A percentile compares a stretch with the other conserved stretches of the same genome.
Conservation (phyloP, 1,140 invertebrate genomes). For the Drosophila lacertosa region DNA sequence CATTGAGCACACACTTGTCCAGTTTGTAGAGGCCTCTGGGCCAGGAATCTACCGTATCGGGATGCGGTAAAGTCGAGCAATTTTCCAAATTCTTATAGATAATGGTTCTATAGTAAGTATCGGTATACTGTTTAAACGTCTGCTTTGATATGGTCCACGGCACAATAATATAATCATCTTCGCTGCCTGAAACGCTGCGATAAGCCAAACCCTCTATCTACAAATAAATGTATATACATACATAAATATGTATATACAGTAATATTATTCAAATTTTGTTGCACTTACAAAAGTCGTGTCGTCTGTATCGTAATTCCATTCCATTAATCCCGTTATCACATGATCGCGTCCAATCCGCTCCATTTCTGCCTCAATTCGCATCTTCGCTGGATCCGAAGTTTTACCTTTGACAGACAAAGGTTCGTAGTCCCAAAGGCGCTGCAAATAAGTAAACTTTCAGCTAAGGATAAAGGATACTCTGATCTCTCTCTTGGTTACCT, state of each 20-base stretch:
- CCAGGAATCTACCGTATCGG: conserved; percentile 40
- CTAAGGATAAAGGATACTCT: background rate
- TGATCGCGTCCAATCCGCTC: conserved; percentile 33
- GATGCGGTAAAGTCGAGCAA: conserved; percentile 56
- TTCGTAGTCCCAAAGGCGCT: conserved; percentile 56
- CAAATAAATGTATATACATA: too few relatives aligned
- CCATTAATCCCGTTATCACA: conserved; percentile 9
- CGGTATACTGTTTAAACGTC: conserved; percentile 23
- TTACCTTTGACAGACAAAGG: conserved; percentile 17
- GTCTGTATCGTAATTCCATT: conserved; percentile 26
- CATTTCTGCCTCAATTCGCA: background rate
- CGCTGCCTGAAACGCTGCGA: conserved; percentile 52
- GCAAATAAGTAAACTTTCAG: too few relatives aligned
- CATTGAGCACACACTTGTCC: conserved; percentile 28
- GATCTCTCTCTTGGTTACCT: background rate
- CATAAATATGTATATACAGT: too few relatives aligned
- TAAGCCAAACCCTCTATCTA: conserved; percentile 44
- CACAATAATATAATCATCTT: conserved; percentile 51
- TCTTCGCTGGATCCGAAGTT: conserved; percentile 27
- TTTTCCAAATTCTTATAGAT: conserved; percentile 40
- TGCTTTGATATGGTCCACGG: conserved; percentile 45
- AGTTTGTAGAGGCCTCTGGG: conserved; percentile 42
- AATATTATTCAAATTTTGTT: too few relatives aligned
- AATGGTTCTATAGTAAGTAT: conserved; percentile 48
- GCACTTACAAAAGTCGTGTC: conserved; percentile 37